These are phyloP conservation scores for Petrocephalus microphthalmus DNA, from an alignment of 2,113 vertebrate genomes.

Conservation along the genomic window DNA sequence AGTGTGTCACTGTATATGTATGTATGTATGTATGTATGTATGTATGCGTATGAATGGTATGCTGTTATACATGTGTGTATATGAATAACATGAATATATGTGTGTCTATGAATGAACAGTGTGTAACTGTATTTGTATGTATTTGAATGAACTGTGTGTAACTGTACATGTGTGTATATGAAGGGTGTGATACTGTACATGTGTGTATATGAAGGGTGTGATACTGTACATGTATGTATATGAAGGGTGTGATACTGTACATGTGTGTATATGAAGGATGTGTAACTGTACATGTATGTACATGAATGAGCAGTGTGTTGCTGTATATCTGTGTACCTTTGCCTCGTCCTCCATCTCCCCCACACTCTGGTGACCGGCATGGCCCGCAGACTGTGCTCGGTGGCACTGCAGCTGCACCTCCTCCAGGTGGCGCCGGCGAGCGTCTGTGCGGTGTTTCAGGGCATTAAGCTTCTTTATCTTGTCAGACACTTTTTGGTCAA, in stretches of 20 bases:
- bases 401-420: slow-evolving; percentile 58
- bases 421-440: slow-evolving; percentile 45
- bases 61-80: not conserved
- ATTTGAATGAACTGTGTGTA: no score
- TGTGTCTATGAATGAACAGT: no score
- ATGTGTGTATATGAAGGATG: not conserved
- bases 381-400: slow-evolving; percentile 37
- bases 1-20: not conserved
- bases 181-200: not conserved
- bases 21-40: not conserved
- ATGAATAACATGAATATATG: no score
- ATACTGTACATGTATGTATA: slow-evolving; percentile 32
- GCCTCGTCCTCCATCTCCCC: slow-evolving; percentile 51
- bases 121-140: not conserved
- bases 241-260: not conserved
- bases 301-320: not conserved
- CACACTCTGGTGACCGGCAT: slow-evolving; percentile 22
- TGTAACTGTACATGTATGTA: not conserved
- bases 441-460: slow-evolving; percentile 57
- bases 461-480: slow-evolving; percentile 70
- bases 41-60: not conserved
- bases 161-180: not conserved
- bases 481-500: slow-evolving; percentile 63
- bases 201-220: not conserved
- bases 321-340: slow-evolving; percentile 52